Evolutionary conservation across 2,888 invertebrate species (phyloP).

Genomic region (Epirrita christyi): DNA sequence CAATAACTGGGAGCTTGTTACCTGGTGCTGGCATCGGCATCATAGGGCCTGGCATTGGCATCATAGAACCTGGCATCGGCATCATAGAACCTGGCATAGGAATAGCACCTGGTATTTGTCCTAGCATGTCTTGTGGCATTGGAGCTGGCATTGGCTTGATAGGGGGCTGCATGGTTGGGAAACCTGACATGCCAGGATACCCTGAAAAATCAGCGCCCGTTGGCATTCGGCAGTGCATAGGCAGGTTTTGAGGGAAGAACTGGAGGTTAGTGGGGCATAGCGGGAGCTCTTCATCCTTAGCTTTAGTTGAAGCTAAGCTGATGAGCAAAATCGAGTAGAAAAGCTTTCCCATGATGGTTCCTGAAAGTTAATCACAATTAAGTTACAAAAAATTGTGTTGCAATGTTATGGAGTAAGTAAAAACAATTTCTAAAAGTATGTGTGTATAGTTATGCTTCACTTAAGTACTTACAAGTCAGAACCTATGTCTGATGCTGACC

Average conservation of each 20-base stretch:
- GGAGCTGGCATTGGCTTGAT: conserved; percentile 46
- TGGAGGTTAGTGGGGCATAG: conserved; percentile 66
- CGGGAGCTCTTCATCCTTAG: conserved; percentile 60
- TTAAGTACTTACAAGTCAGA: conserved; percentile 8
- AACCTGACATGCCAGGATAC: conserved; percentile 21
- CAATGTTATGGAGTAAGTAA: not conserved
- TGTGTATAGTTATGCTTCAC: too few species aligned
- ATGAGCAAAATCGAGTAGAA: conserved; percentile 39
- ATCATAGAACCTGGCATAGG: conserved; percentile 36
- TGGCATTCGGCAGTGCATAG: conserved; percentile 78
- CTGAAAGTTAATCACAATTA: conserved; percentile 40
- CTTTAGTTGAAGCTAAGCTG: conserved; percentile 33
- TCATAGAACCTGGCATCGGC: conserved; percentile 38
- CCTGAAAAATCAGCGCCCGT: conserved; percentile 37
- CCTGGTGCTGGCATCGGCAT: conserved; percentile 45
- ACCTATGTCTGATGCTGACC: conserved; percentile 9
- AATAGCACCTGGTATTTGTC: conserved; percentile 30
- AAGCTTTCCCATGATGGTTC: conserved; percentile 46
- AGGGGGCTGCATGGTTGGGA: conserved; percentile 42
- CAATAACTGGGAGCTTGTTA: conserved; percentile 73
- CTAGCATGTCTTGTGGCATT: conserved; percentile 37
- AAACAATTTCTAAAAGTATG: too few species aligned
- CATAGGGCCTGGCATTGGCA: conserved; percentile 38
- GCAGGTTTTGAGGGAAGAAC: conserved; percentile 70
- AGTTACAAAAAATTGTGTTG: not conserved